Conservation (phyloP, 2,113 vertebrate species). For the Dermatemys mawii region DNA sequence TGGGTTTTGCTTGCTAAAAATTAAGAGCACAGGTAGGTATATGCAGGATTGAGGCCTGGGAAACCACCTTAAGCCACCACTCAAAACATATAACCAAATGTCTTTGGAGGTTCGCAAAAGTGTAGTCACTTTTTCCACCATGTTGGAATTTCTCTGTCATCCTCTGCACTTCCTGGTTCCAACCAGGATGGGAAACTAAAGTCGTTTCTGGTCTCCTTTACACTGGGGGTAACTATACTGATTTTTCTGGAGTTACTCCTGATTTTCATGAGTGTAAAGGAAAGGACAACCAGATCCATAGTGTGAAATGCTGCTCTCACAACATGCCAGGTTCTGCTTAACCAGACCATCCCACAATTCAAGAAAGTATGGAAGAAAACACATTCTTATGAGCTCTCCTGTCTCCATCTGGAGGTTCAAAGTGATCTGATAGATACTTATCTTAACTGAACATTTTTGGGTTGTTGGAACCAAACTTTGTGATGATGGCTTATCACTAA, state of each 20-base stretch:
- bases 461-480: not conserved
- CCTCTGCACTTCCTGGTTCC: not conserved
- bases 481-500: not conserved
- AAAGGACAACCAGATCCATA: not conserved
- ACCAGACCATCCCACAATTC: not conserved
- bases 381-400: not conserved
- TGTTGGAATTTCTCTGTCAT: not conserved
- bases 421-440: not conserved
- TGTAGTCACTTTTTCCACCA: not conserved
- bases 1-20: not conserved
- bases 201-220: not conserved
- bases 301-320: not conserved
- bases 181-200: not conserved
- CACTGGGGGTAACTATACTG: not conserved
- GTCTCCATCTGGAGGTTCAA: not conserved
- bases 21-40: not conserved
- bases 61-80: not conserved
- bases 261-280: not conserved
- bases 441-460: too few species aligned
- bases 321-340: not conserved
- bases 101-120: not conserved
- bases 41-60: not conserved
- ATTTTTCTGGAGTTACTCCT: not conserved
- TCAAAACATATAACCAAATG: not conserved
- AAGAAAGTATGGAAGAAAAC: not conserved